A percentile compares a stretch with the other conserved stretches of the same genome.
Conservation (phyloP, 2,113 vertebrate genomes). For the Mionectes macconnelli region DNA sequence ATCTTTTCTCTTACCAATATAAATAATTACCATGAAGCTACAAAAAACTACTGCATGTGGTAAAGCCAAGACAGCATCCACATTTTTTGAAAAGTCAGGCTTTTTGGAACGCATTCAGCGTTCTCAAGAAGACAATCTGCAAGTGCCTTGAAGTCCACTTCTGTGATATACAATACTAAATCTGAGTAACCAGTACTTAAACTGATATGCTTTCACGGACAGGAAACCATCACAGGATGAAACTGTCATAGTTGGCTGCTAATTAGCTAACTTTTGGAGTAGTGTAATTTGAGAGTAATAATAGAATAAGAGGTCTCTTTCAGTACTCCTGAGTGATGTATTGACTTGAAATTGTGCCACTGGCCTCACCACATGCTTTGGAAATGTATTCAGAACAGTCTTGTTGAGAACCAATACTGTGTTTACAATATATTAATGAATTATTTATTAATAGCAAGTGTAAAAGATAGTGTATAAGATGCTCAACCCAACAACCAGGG, state of each 20-base stretch:
- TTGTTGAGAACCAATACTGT: background rate
- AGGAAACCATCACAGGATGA: conserved; percentile 54
- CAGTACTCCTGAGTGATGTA: conserved; percentile 50
- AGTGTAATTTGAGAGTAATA: conserved; percentile 50
- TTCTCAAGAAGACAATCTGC: conserved; percentile 35
- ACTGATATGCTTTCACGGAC: conserved; percentile 49
- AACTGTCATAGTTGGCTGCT: conserved; percentile 56
- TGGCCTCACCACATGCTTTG: background rate
- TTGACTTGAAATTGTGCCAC: conserved; percentile 46
- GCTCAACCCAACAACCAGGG: background rate
- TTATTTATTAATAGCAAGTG: background rate
- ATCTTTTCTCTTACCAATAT: background rate
- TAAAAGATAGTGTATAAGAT: background rate
- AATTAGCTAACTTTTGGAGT: conserved; percentile 54
- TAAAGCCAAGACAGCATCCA: background rate
- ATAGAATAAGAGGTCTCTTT: conserved; percentile 62
- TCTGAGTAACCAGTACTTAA: conserved; percentile 30
- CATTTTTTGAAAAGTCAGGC: background rate
- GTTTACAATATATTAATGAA: background rate
- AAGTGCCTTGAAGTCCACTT: conserved; percentile 23
- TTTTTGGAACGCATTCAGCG: conserved; percentile 54
- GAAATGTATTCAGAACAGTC: background rate
- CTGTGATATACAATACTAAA: conserved; percentile 18
- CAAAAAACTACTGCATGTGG: background rate
- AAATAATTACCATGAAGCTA: background rate